Conservation (phyloP, 37 sponge, comb jelly and placozoan genomes). For the Halichondria panicea region DNA sequence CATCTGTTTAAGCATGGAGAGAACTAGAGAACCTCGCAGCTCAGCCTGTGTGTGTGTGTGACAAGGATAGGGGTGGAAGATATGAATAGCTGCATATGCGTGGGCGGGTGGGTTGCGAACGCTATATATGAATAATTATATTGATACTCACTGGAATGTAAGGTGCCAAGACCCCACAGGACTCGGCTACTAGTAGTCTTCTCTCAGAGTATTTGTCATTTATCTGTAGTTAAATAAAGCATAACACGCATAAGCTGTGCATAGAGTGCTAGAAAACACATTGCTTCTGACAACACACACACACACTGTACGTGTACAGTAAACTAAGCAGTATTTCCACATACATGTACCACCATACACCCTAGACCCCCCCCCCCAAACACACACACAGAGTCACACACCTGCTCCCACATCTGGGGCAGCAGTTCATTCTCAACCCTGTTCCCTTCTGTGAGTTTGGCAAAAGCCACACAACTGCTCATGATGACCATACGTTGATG, state of each 20-base stretch:
- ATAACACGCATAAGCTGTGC: background rate
- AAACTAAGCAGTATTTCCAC: background rate
- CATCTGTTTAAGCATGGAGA: constrained; percentile 87
- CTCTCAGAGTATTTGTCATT: constrained; percentile 73
- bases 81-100: background rate
- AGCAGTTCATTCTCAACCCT: constrained; percentile 81
- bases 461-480: constrained; percentile 84
- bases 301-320: background rate
- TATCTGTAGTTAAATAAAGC: constrained; percentile 30
- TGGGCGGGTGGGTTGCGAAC: background rate
- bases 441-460: constrained; percentile 53
- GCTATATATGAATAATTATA: background rate
- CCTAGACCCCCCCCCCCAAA: background rate
- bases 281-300: background rate
- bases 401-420: constrained; percentile 95
- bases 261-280: background rate
- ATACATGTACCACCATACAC: background rate
- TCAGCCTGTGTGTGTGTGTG: constrained; percentile 43
- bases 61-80: background rate
- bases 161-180: constrained; percentile 81
- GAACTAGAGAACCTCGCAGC: constrained; percentile 78
- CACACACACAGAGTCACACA: constrained; percentile 6
- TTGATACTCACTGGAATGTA: constrained; percentile 69
- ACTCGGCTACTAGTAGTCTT: constrained; percentile 85
- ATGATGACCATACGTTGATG: constrained; percentile 86